Percentiles rank a stretch among this genome's conserved stretches.
phyloP scores from a whole-genome alignment of 2,113 vertebrate species.

The Malurus elegans region DNA sequence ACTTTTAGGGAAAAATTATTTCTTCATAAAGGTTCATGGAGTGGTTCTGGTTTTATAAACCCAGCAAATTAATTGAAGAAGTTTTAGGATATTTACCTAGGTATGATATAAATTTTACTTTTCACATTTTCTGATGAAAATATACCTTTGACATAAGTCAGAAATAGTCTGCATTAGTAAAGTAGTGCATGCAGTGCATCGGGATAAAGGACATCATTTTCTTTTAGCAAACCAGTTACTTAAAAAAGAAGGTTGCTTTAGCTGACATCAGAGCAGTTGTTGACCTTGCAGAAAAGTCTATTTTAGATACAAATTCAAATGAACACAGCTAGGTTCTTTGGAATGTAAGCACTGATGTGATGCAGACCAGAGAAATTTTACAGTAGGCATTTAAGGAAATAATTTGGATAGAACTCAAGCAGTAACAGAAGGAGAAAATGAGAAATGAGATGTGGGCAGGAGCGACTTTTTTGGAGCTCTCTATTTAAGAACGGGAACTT shows the following conservation, averaged over 20 bases:
- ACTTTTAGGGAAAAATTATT: background rate
- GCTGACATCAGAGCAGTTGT: background rate
- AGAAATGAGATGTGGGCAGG: conserved; percentile 15
- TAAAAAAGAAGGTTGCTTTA: background rate
- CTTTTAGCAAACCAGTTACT: background rate
- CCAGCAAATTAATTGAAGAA: background rate
- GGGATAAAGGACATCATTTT: background rate
- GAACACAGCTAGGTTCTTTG: background rate
- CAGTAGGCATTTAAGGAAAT: conserved; percentile 32
- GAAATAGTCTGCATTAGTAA: background rate
- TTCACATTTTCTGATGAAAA: background rate
- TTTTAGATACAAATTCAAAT: background rate
- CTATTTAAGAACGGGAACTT: conserved; percentile 8
- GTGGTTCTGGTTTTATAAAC: background rate
- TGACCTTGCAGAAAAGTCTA: background rate
- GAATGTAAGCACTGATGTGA: background rate
- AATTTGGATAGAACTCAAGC: background rate
- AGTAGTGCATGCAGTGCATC: background rate
- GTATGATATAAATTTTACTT: background rate
- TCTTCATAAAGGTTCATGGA: background rate
- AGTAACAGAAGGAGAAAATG: conserved; percentile 51
- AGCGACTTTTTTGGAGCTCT: background rate
- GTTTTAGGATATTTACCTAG: background rate
- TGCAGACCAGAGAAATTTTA: background rate
- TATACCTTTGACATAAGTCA: background rate